Evolutionary conservation across 2,113 vertebrate genomes (phyloP), one percentile per base, ranked within the genome.

Genomic region (Chaenocephalus aceratus): DNA sequence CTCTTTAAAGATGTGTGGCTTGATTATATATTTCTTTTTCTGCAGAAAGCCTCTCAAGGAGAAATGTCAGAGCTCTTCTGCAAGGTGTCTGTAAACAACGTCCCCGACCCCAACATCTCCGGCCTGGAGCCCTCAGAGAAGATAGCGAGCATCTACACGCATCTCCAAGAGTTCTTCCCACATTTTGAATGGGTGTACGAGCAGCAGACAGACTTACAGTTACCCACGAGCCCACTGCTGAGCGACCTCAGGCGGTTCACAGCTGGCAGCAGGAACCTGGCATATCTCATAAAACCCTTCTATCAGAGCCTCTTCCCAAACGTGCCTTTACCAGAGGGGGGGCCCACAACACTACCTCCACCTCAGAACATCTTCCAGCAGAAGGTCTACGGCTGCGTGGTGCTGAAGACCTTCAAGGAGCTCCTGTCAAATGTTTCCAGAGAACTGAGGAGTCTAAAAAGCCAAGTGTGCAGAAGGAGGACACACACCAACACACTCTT

Each of bases 351-450:
- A 71, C 74, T 94, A 69, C 93, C 93, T 7, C 90, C 89, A 0
- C 71, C 93, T 4, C 92, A 93, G 81, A 95, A 95, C 48, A 51
- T 91, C 62, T 95, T 95, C 86, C 94, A 95, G 84, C 94, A 95
- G 89, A 95, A 95, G 84, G 88, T 95, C 30, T 95, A 95, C 3
- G 95, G 94, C 73, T 95, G 95, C 10, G 91, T 86, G 71, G 89
- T 95, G 34, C 88, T 95, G 75, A 92, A 91, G 52, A 93, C 77
- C 74, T 93, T 92, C 84, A 92, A 88, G 68, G 79, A 93, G 49
- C 79, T 95, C 49, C 74, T 95, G 65, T 82, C 72, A 4, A 89
- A 87, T 4, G 83, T 90, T 9, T 21, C 60, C 15, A n/a, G 53
- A 70, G 93, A 93, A 69, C 72, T 94, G 72, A 93, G 71, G 81